Evolutionary conservation across 2,888 invertebrate species (phyloP).

Genomic region (Lacanobia wlatinum): DNA sequence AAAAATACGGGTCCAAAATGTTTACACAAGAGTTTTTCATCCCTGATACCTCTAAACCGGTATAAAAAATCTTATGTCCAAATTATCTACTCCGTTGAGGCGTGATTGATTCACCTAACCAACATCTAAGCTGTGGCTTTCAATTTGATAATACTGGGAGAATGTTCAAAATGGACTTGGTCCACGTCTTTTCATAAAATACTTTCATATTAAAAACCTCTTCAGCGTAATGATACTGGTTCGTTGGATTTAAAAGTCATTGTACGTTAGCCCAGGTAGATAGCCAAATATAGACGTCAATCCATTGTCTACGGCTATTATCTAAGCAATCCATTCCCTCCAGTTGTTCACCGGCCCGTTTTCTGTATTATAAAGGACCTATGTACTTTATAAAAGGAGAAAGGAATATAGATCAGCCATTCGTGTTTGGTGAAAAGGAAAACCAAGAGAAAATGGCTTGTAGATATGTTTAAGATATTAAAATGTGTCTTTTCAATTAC

Average conservation of each 20-base stretch:
- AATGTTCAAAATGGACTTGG: background rate
- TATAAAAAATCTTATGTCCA: too few species aligned
- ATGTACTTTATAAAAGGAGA: conserved; percentile 44
- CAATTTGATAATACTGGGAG: too few species aligned
- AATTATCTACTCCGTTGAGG: too few species aligned
- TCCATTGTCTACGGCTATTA: conserved; percentile 46
- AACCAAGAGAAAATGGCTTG: conserved; percentile 22
- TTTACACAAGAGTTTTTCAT: too few species aligned
- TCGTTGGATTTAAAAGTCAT: conserved; percentile 16
- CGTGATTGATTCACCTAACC: too few species aligned
- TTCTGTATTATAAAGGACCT: conserved; percentile 33
- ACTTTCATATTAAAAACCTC: conserved; percentile 6
- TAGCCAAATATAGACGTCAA: conserved; percentile 25
- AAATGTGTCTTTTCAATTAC: conserved; percentile 29
- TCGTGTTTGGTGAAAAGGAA: conserved; percentile 47
- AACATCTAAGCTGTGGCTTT: too few species aligned
- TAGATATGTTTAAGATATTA: conserved; percentile 31
- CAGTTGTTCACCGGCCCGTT: conserved; percentile 31
- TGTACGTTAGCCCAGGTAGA: conserved; percentile 23
- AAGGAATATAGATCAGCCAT: conserved; percentile 34
- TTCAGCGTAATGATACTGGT: background rate
- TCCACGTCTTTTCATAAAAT: background rate
- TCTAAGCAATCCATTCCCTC: conserved; percentile 40
- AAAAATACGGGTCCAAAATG: too few species aligned
- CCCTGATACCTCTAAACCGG: too few species aligned